A percentile compares a stretch with the other conserved stretches of the same genome.
Evolutionary conservation across 2,888 invertebrate genomes (phyloP).

Genomic region (Metellina segmentata): DNA sequence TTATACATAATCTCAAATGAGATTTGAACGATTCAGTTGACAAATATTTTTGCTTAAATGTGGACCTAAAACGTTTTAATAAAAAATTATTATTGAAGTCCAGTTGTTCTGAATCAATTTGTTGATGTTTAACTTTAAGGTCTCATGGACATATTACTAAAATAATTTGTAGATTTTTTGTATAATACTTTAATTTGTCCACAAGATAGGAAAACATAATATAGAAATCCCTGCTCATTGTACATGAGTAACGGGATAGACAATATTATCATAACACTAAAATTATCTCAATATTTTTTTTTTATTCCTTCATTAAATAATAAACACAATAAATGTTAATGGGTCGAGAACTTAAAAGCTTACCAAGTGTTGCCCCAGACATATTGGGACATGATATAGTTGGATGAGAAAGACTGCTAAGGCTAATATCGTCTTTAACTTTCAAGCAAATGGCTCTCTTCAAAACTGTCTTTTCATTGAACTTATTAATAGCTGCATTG

Average conservation of each 20-base stretch:
- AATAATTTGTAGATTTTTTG: too few relatives aligned
- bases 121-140: too few relatives aligned
- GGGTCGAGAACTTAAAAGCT: neutral
- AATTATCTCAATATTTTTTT: neutral
- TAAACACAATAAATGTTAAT: neutral
- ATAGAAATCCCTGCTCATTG: neutral
- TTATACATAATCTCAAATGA: too few relatives aligned
- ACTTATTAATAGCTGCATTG: constrained; percentile 53
- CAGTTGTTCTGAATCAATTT: too few relatives aligned
- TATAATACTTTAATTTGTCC: too few relatives aligned
- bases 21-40: too few relatives aligned
- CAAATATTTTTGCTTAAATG: too few relatives aligned
- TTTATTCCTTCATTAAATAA: neutral
- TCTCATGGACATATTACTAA: too few relatives aligned
- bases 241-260: neutral
- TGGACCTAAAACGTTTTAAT: too few relatives aligned
- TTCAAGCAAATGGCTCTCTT: constrained; percentile 63
- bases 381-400: constrained; percentile 43
- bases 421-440: constrained; percentile 17
- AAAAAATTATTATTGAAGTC: too few relatives aligned
- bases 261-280: neutral
- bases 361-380: constrained; percentile 50
- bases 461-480: constrained; percentile 70
- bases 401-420: constrained; percentile 59
- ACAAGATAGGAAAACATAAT: too few relatives aligned